phyloP scores from a whole-genome alignment of 2,797 vertebrate species.

The Halcyon badia region DNA sequence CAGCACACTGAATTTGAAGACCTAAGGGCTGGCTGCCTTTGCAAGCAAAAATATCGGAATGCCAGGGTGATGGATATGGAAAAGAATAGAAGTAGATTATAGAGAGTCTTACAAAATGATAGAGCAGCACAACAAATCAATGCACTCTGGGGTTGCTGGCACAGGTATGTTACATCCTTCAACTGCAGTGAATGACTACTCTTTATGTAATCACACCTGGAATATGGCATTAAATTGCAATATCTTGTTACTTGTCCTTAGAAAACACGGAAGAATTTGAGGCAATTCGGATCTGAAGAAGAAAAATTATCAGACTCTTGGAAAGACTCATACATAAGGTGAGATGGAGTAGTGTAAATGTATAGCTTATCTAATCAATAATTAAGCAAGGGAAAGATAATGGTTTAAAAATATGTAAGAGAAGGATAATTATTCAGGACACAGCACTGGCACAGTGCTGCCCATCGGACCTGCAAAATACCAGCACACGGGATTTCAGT shows the following conservation, averaged over 20 bases:
- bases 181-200: not conserved
- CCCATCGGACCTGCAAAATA: not conserved
- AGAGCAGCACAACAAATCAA: conserved; percentile 57
- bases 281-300: not conserved
- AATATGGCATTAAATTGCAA: conserved; percentile 21
- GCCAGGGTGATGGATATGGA: not conserved
- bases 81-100: conserved; percentile 53
- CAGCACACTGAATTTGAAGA: not conserved
- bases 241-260: not conserved
- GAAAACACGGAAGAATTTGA: not conserved
- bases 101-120: conserved; percentile 42
- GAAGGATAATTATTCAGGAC: conserved; percentile 27
- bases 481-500: rapidly evolving
- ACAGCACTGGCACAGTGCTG: not conserved
- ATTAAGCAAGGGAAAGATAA: conserved; percentile 35
- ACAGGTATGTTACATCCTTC: not conserved
- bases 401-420: conserved; percentile 27
- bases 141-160: not conserved
- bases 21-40: not conserved
- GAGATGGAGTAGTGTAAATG: conserved; percentile 31
- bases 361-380: conserved; percentile 49
- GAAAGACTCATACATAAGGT: conserved; percentile 26
- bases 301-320: conserved; percentile 4
- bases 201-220: conserved; percentile 23
- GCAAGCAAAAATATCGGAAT: not conserved